A percentile compares a stretch with the other conserved stretches of the same genome.
phyloP scores from a whole-genome alignment of 2,113 vertebrate genomes.

The Trichechus manatus region DNA sequence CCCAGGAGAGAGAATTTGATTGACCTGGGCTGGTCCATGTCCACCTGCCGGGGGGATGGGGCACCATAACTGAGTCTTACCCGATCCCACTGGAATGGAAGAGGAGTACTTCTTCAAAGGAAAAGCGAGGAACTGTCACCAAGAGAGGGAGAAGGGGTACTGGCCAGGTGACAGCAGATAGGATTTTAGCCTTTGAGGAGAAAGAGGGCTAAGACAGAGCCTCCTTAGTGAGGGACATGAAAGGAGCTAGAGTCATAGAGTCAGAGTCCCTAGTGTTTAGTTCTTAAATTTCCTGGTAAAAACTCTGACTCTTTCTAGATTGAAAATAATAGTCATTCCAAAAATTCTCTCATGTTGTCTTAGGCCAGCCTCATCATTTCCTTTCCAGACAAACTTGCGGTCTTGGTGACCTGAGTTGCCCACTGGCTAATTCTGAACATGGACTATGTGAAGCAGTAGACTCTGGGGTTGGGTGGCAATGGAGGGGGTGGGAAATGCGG shows the following conservation, averaged over 20 bases:
- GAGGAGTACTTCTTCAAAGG: not conserved
- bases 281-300: not conserved
- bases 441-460: not conserved
- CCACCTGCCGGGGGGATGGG: not conserved
- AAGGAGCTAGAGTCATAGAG: not conserved
- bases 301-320: not conserved
- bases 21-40: not conserved
- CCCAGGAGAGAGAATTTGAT: not conserved
- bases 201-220: not conserved
- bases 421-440: not conserved
- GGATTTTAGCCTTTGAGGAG: not conserved
- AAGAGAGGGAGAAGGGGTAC: not conserved
- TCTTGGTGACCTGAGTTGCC: not conserved
- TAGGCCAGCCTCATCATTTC: not conserved
- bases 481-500: rapidly evolving
- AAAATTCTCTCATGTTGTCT: not conserved
- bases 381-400: not conserved
- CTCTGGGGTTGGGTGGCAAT: not conserved
- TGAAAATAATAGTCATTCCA: not conserved
- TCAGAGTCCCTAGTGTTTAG: not conserved
- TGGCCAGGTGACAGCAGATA: not conserved
- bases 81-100: not conserved
- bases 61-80: not conserved
- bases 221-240: not conserved
- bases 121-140: not conserved